These are phyloP conservation scores for Streptopelia turtur DNA, from an alignment of 2,797 vertebrate species.

Conservation along the genomic window DNA sequence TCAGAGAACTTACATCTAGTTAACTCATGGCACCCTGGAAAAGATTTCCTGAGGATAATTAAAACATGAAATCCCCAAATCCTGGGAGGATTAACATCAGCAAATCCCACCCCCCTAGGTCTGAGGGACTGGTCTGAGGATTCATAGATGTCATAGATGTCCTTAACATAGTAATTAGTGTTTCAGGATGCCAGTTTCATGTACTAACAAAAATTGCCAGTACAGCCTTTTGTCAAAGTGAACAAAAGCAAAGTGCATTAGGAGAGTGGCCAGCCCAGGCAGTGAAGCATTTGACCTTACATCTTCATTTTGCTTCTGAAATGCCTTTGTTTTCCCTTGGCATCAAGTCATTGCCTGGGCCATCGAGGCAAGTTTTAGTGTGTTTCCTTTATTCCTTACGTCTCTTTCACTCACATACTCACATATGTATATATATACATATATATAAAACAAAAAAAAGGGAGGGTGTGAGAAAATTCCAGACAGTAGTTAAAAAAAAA, in stretches of 20 bases:
- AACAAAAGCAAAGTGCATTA: background rate
- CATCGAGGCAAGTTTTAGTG: background rate
- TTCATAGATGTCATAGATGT: background rate
- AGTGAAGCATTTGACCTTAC: background rate
- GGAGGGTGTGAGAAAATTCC: background rate
- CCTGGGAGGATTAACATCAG: background rate
- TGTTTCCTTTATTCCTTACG: background rate
- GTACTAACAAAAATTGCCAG: background rate
- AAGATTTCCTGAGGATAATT: conserved; percentile 1
- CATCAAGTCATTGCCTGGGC: background rate
- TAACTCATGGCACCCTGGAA: background rate
- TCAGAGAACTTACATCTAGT: background rate
- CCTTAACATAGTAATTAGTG: background rate
- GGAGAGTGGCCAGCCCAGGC: background rate
- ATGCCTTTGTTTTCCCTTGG: background rate
- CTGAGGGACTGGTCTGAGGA: background rate
- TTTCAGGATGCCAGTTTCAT: background rate
- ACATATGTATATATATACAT: no score
- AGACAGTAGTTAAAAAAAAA: background rate
- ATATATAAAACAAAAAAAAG: background rate
- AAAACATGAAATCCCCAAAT: conserved; percentile 7
- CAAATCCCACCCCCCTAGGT: background rate
- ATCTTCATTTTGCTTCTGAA: background rate
- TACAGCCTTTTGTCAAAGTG: background rate
- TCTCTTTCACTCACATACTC: background rate